phyloP scores from a whole-genome alignment of 2,888 invertebrate genomes.

The Amiota communis region DNA sequence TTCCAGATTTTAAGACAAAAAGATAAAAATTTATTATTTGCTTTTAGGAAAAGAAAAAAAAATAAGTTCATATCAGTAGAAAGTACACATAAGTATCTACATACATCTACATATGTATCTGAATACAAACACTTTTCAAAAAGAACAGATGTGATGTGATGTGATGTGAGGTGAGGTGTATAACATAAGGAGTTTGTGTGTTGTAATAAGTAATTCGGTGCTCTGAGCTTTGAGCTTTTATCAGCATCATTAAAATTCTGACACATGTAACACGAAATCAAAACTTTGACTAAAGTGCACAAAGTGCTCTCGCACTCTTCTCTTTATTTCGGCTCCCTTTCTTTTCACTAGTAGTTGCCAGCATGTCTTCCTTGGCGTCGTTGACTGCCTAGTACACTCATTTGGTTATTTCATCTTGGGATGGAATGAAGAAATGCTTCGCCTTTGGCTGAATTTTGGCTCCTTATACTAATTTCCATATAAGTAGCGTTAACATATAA shows the following conservation, averaged over 20 bases:
- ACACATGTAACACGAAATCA: slow-evolving; percentile 67
- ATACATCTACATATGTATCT: too few species aligned
- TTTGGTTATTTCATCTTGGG: background rate
- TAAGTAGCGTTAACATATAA: slow-evolving; percentile 70
- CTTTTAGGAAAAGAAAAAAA: too few species aligned
- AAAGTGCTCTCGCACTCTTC: slow-evolving; percentile 49
- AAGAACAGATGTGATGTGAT: too few species aligned
- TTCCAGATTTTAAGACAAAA: too few species aligned
- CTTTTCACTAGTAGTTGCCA: background rate
- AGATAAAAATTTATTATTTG: too few species aligned
- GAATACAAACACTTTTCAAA: too few species aligned
- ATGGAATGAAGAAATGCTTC: background rate
- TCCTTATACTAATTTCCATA: slow-evolving; percentile 68
- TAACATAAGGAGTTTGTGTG: too few species aligned
- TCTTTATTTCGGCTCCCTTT: background rate
- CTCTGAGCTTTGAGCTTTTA: slow-evolving; percentile 56
- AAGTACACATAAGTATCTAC: too few species aligned
- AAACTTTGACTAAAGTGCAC: slow-evolving; percentile 66
- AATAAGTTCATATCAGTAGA: too few species aligned
- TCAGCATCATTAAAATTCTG: slow-evolving; percentile 67
- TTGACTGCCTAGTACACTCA: background rate
- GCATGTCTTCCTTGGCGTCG: background rate
- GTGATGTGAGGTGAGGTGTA: too few species aligned
- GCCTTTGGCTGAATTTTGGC: slow-evolving; percentile 64
- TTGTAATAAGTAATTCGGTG: slow-evolving; percentile 6